Conservation (phyloP, 2,797 vertebrate species). For the Holocentrus rufus region DNA sequence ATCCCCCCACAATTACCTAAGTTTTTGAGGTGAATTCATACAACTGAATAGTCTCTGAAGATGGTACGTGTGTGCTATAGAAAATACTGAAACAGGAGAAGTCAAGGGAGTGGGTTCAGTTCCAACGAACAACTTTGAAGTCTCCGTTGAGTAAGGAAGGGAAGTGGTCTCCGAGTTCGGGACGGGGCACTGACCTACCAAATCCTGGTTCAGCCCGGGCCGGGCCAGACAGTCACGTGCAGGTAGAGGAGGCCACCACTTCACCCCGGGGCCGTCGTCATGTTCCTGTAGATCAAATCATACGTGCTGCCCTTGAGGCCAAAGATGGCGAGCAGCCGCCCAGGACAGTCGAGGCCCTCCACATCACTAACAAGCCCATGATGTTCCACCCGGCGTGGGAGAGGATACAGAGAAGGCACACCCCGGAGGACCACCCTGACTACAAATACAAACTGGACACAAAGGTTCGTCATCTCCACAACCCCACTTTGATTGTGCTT, state of each 20-base stretch:
- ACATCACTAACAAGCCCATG: slow-evolving; percentile 31
- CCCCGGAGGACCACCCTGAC: slow-evolving; percentile 3
- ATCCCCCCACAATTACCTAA: not conserved
- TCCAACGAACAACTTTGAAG: slow-evolving; percentile 13
- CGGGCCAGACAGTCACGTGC: not conserved
- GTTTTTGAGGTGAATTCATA: not conserved
- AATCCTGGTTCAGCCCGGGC: not conserved
- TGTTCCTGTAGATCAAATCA: slow-evolving; percentile 5
- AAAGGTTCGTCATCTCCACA: slow-evolving; percentile 41
- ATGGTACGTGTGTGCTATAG: slow-evolving; percentile 9
- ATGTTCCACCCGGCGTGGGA: slow-evolving; percentile 33
- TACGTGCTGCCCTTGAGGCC: not conserved
- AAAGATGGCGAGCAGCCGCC: not conserved
- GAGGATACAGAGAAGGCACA: slow-evolving; percentile 26
- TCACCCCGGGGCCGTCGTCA: not conserved
- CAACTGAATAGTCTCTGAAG: not conserved
- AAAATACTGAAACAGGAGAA: slow-evolving; percentile 15
- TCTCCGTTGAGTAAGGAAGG: slow-evolving; percentile 6
- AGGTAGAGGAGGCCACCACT: not conserved
- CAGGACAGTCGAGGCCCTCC: not conserved
- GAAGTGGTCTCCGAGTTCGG: slow-evolving; percentile 2
- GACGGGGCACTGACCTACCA: not conserved
- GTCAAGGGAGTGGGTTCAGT: slow-evolving; percentile 13
- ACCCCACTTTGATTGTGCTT: not conserved
- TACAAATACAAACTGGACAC: slow-evolving; percentile 50